Conservation (phyloP, 1,140 invertebrate genomes). For the Drosophila melanogaster region Release_6_plus_ISO1_MT NT_033777.3:23217001-23217500, state of each 20-base stretch:
- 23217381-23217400: constrained; percentile 30
- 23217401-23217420: constrained; percentile 42
- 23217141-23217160: background rate
- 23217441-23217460: constrained; percentile 6
- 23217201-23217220: no score
- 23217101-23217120: background rate
- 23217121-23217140: background rate
- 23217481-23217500: constrained; percentile 23
- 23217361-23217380: constrained; percentile 38
- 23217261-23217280: background rate
- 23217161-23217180: background rate
- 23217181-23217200: no score
- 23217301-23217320: background rate
- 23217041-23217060: constrained; percentile 38
- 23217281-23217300: background rate
- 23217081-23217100: constrained; percentile 37
- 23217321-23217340: background rate
- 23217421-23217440: background rate
- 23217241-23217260: no score
- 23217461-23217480: constrained; percentile 45
- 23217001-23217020: constrained; percentile 54
- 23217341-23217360: constrained; percentile 3
- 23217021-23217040: constrained; percentile 45
- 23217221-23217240: no score
- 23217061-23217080: constrained; percentile 35